Base-by-base conservation (phyloP, 2,888 invertebrate species). In the Lasioglossum marginatum region DNA sequence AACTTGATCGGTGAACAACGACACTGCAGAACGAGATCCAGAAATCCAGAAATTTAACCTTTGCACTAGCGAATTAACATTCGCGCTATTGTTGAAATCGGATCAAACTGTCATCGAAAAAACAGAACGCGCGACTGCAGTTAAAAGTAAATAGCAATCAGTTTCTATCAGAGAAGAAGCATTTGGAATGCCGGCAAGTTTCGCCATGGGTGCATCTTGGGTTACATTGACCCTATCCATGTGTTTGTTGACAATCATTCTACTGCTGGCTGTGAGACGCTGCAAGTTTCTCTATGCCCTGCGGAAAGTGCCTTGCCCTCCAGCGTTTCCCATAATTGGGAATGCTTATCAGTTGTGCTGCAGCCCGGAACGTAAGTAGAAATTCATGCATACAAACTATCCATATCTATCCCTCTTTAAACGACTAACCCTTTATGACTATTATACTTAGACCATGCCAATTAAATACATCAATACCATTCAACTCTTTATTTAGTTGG, bases 321-420 rank as follows among this genome's bases (percentile, higher is more conserved):
- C 72, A 2, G 93, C 94, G 0, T 75, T 94, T 70, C 95, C 95
- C 1, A 48, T 95, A n/a, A 89, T 95, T 27, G 95, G 95, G 3
- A 95, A 95, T 81, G 94, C 94, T 3, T 89, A 92, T 57, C 94
- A 94, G 79, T 92, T 95, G n/a, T 93, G 92, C 71, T 93, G 94
- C 82, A 92, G 90, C n/a, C 94, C 93, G 78, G 93, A 94, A 91
- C 94, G 95, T 95, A 89, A 88, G 92, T 88, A 19, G 52, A 66
- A 12, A 74, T n/a, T 57, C 57, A 10, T n/a, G 8, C 8, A 10
- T 52, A 2, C 23, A 48, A 23, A 48, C 23, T 48, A 48, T 31
- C 31, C 31, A 31, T 31, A 2, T 48, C 16, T 2, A 48, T 48
- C 48, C 23, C 52, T 52, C 52, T 8, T 5, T 6, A 19, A 48